Evolutionary conservation across 2,797 vertebrate species (phyloP), one percentile per base, ranked within the genome.

Genomic region (Manis javanica): DNA sequence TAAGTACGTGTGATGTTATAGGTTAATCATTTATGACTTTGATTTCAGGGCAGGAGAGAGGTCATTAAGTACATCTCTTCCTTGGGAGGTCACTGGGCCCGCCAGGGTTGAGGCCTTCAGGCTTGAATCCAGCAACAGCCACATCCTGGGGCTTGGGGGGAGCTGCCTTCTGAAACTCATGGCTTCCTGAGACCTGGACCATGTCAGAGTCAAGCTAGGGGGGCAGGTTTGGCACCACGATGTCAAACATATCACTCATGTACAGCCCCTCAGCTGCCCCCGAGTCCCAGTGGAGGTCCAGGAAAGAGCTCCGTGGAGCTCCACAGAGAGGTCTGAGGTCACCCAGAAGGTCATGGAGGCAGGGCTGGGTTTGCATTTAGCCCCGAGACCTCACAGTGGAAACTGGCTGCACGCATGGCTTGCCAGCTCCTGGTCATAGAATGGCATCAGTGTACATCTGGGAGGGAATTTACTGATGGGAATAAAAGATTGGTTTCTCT

Each of bases 11-110:
- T 29, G 66, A 94, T 6, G 19, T 55, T 55, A 8, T 14, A 64
- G 94, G 82, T 94, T 87, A 96, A 95, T 94, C 96, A 87, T 91
- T 96, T 59, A 95, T 95, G 96, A 66, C 88, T 88, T 84, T 84
- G 81, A 77, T 85, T 72, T 78, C 77, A 42, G 89, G 84, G 82
- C 77, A 42, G 42, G 26, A 18, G 39, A 69, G 74, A 72, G 57
- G 59, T 85, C 63, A 66, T 64, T 59, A 37, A 72, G 68, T 3
- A 77, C 77, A 61, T 9, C 59, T 79, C 34, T 42, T 88, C 95
- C 61, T 18, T 31, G 46, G 39, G 64, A 91, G 81, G 95, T 64
- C 59, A 4, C 5, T 24, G 51, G 61, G 19, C 78, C 23, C 31
- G 88, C 55, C 2, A 7, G 42, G 42, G 42, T 31, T 63, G 64